Base-by-base conservation (phyloP, 2,113 vertebrate genomes). In the Psettodes erumei region DNA sequence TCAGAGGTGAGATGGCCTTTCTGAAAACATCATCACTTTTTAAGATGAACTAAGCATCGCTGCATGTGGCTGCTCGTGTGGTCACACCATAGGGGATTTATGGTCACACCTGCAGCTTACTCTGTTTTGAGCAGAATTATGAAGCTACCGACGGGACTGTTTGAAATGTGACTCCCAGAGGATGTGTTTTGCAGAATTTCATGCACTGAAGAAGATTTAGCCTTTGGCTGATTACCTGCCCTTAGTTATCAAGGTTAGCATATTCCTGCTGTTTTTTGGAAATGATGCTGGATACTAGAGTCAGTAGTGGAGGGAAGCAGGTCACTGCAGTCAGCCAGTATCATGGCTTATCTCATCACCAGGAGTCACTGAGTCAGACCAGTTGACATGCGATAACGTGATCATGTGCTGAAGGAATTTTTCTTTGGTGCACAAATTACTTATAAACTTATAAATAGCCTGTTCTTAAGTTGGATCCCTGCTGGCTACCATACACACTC, bases 1-100 rank as follows among this genome's bases (percentile, higher is more conserved):
- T 97, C 98, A 43, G 97, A 99, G 96, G 98, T 99, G 95, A 96
- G 95, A 83, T 6, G n/a, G 42, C 19, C 10, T 19, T 61, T 83
- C 38, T 65, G 9, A 61, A 38, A 37, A 58, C 45, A 27, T 71
- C 27, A 16, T 58, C 18, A 33, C 12, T n/a, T 21, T 16, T 3
- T 69, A 16, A 35, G 11, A 51, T 3, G 1, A 64, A 23, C 9
- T 8, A n/a, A n/a, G 61, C 10, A 3, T 48, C 38, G 27, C 23
- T 40, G n/a, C 15, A 8, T 13, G 19, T 3, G 7, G 32, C 59
- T 56, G 35, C 21, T 50, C 1, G 1, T 43, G 12, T 38, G 4
- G 27, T 40, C n/a, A 6, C 25, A 33, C 64, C 11, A 8, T 43
- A 21, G 9, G 19, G 2, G 21, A 45, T 21, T 48, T 32, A n/a